Percentiles rank a stretch among this genome's conserved stretches.
Evolutionary conservation across 2,113 vertebrate species (phyloP).

Genomic region (Passer montanus): DNA sequence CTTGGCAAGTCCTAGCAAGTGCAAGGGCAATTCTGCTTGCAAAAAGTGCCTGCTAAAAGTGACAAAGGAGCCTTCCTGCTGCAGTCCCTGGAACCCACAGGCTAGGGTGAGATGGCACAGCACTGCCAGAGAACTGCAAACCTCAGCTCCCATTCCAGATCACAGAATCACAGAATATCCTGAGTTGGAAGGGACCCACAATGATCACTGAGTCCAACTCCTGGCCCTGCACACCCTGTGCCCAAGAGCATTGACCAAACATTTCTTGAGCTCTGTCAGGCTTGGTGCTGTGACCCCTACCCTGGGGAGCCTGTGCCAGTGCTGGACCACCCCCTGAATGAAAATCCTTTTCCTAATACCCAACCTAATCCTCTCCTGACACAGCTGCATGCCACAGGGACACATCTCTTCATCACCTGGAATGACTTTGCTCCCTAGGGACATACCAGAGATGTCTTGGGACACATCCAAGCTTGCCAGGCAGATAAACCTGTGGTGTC

Average conservation of each 20-base stretch:
- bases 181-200: neutral
- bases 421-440: neutral
- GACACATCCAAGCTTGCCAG: neutral
- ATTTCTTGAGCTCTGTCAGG: neutral
- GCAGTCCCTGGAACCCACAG: neutral
- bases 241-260: neutral
- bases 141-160: neutral
- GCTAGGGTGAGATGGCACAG: neutral
- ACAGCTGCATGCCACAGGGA: neutral
- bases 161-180: neutral
- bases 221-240: neutral
- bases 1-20: neutral
- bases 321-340: neutral
- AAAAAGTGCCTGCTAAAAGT: neutral
- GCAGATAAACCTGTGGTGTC: neutral
- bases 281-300: neutral
- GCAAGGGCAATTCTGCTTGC: neutral
- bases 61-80: neutral
- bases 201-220: neutral
- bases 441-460: neutral
- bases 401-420: neutral
- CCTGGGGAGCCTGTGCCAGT: neutral
- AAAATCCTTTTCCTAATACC: neutral
- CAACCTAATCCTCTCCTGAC: neutral
- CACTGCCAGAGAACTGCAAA: neutral